These are phyloP conservation scores for Gila orcuttii DNA, from an alignment of 2,113 vertebrate species.

Conservation along the genomic window DNA sequence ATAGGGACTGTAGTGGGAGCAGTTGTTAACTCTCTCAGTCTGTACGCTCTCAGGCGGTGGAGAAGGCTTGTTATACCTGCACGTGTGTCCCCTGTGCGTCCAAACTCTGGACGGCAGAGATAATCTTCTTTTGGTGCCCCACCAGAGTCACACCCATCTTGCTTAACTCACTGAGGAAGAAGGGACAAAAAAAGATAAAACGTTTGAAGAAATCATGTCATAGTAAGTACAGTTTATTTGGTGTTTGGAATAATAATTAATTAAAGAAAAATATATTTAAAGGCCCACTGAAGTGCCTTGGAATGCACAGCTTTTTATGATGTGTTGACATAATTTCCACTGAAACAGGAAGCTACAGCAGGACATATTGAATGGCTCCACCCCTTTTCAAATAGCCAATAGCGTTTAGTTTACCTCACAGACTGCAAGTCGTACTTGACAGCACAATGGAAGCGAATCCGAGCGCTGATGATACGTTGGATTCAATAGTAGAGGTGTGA, in stretches of 20 bases:
- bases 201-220: neutral
- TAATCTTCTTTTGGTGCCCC: conserved; percentile 82
- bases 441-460: no score
- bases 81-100: conserved; percentile 79
- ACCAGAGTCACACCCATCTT: conserved; percentile 79
- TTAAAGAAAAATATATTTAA: neutral
- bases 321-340: no score
- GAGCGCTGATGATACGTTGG: no score
- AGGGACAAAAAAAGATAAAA: conserved; percentile 32
- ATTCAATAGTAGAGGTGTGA: no score
- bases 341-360: no score
- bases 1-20: conserved; percentile 33
- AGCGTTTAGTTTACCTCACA: no score
- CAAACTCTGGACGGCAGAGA: conserved; percentile 76
- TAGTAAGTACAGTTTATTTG: neutral
- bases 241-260: neutral
- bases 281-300: neutral
- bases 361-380: no score
- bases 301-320: no score
- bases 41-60: conserved; percentile 13
- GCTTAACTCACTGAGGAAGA: conserved; percentile 71
- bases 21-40: conserved; percentile 44
- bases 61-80: conserved; percentile 76
- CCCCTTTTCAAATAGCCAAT: no score
- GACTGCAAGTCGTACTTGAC: no score